Evolutionary conservation across 2,888 invertebrate genomes (phyloP).

Genomic region (Amphipoea oculea): DNA sequence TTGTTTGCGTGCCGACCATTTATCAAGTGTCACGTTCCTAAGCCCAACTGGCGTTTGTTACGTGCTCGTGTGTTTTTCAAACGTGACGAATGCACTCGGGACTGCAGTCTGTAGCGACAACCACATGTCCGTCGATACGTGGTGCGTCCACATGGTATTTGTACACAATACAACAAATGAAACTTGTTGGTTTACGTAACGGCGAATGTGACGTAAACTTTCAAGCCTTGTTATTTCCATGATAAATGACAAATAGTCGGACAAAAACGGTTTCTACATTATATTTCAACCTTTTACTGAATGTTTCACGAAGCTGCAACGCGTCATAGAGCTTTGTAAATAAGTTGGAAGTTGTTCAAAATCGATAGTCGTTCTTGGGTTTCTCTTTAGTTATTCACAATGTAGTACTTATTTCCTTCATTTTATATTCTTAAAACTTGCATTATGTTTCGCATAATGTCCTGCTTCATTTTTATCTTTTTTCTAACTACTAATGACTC

Average conservation of each 20-base stretch:
- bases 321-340: not conserved
- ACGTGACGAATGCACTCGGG: constrained; percentile 35
- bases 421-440: not conserved
- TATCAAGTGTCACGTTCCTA: constrained; percentile 27
- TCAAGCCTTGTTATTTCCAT: constrained; percentile 24
- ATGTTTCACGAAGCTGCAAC: not conserved
- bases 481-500: not conserved
- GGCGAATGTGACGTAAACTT: constrained; percentile 27
- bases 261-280: not conserved
- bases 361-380: constrained; percentile 24
- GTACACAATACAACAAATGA: not conserved
- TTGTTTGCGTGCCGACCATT: constrained; percentile 38
- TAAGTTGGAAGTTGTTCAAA: constrained; percentile 40
- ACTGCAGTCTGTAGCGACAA: not conserved
- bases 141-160: constrained; percentile 12
- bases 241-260: not conserved
- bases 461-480: not conserved
- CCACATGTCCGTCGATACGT: not conserved
- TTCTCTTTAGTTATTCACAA: not conserved
- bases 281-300: not conserved
- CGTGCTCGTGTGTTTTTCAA: constrained; percentile 30
- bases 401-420: not conserved
- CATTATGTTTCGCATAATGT: not conserved
- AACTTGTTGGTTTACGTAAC: constrained; percentile 38
- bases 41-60: constrained; percentile 9